Base-by-base conservation (phyloP, 2,888 invertebrate species). In the Tinea semifulvella region DNA sequence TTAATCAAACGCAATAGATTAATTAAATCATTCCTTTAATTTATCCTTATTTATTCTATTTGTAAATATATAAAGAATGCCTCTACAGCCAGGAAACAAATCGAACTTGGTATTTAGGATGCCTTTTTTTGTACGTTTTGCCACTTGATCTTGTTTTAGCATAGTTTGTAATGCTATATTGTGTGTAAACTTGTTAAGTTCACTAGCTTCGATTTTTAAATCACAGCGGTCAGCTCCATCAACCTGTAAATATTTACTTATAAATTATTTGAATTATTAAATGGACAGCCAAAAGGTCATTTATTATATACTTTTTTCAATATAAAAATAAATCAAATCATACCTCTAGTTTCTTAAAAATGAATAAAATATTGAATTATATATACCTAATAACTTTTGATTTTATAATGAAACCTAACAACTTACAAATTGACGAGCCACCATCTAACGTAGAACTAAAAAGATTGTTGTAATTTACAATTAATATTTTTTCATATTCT, bases 171-270 rank as follows among this genome's bases (percentile, higher is more conserved):
- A 49, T 17, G 77, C 81, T 47, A 63, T 56, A 19, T 70, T 65
- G 47, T 68, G 55, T 35, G 56, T 58, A 38, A 81, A 50, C 35
- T 57, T 54, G n/a, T 56, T 52, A 4, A 82, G 58, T 44, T 75
- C 63, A 17, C 45, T 50, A 11, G 76, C 62, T 52, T 63, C 63
- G 47, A 81, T 56, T 64, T 75, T 76, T 20, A 80, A 58, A 46
- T 74, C 69, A 51, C 74, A 71, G 44, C 68, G 61, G 44, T 79
- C 72, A 20, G 67, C 69, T 43, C 81, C 81, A 53, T 81, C 81
- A 42, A 81, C 69, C 82, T 82, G 51, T 43, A 65, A 68, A 47
- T 43, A 31, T 14, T n/a, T n/a, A n/a, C n/a, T n/a, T n/a, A n/a
- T n/a, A n/a, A n/a, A n/a, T n/a, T n/a, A n/a, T n/a, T n/a, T n/a